Base-by-base conservation (phyloP, 1,140 invertebrate species). In the Aethina tumida region DNA sequence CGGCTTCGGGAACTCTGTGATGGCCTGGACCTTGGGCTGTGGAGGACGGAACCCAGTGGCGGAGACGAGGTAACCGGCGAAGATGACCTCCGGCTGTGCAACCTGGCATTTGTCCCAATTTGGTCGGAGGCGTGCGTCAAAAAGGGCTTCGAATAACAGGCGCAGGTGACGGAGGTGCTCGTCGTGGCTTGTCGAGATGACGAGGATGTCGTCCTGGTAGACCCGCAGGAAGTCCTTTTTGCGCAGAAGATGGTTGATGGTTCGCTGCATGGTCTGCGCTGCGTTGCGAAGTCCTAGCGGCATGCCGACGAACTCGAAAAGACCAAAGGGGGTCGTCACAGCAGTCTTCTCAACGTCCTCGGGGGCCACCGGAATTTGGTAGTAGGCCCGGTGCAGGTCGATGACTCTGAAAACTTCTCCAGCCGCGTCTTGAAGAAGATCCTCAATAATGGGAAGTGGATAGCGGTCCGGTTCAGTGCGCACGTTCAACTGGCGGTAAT, bases 401-500 rank as follows among this genome's bases (percentile, higher is more conserved):
- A 71, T 35, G 0, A 52, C 53, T 0, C 55, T 56, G 38, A 73
- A 73, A 19, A 59, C 39, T 12, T 35, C 35, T 0, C 59, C 63
- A 0, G 32, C 20, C 3, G 69, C 30, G 3, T 28, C 26, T n/a
- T 19, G 20, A 2, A 12, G 10, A 28, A 20, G 32, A 20, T 44
- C 38, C 10, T 40, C 4, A 7, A 44, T 24, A 17, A 29, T 13
- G 5, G 34, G 4, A 10, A 27, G 5, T 58, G 40, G 58, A 63
- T 1, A 59, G 43, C 2, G 63, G 41, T 42, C 51, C 2, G 56
- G 48, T 55, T 52, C 36, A 4, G 64, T 70, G 4, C 55, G 14
- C 0, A 45, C 26, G 44, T 72, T 73, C 0, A 71, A 39, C 9
- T 33, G 26, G 4, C 62, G 44, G 38, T 66, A 73, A 47, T 72